Conservation (phyloP, 2,797 vertebrate genomes). For the Coendou prehensilis region DNA sequence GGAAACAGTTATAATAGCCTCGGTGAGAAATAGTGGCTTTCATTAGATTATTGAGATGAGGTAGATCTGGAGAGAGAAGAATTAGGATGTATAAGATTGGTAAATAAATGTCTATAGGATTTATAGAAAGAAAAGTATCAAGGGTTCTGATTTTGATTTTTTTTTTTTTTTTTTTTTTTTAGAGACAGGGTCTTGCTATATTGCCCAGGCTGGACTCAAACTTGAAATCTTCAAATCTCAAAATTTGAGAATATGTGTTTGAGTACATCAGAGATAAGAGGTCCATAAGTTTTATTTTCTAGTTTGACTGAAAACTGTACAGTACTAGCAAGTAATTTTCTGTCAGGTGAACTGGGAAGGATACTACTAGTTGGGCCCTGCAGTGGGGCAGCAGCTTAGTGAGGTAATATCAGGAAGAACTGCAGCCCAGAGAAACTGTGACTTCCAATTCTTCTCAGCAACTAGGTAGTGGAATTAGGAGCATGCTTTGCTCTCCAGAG, state of each 20-base stretch:
- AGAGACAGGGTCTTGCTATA: background rate
- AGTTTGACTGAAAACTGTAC: background rate
- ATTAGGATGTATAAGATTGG: background rate
- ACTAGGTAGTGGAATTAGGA: background rate
- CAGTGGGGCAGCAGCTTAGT: background rate
- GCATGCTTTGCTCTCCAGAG: background rate
- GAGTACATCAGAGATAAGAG: background rate
- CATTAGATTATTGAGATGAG: background rate
- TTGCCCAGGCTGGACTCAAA: background rate
- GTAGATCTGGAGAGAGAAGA: slow-evolving; percentile 13
- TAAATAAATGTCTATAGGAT: slow-evolving; percentile 18
- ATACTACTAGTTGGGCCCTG: background rate
- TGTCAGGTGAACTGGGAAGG: background rate
- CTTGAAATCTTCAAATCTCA: background rate
- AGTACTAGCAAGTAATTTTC: background rate
- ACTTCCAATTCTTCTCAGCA: background rate
- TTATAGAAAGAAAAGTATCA: slow-evolving; percentile 30
- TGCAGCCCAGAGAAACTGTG: background rate
- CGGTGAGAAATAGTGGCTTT: slow-evolving; percentile 12
- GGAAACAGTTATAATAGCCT: background rate
- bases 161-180: background rate
- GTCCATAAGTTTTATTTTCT: slow-evolving; percentile 21
- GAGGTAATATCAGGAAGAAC: background rate
- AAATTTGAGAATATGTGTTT: background rate
- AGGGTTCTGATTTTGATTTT: background rate